Base-by-base conservation (phyloP, 1,140 invertebrate genomes). In the Heliconius nattereri region DNA sequence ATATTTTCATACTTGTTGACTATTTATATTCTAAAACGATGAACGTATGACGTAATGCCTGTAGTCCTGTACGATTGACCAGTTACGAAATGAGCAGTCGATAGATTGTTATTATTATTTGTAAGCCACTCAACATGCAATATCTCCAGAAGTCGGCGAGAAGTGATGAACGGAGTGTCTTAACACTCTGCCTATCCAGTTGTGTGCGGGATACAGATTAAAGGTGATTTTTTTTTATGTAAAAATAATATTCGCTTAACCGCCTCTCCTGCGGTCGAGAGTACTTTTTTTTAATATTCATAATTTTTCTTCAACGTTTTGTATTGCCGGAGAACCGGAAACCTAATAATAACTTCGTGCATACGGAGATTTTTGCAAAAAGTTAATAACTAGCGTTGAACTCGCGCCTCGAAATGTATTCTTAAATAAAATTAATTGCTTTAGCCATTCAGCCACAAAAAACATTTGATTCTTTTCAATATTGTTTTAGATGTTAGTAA, bases 331-430 rank as follows among this genome's bases (percentile, higher is more conserved):
- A 80, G 71, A 79, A 82, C 81, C 71, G 81, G 78, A 82, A 82
- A 82, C 78, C 77, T 81, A 76, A 82, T 76, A 79, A 74, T 82
- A 79, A 82, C 73, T 73, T 32, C 54, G 73, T 29, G 40, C 73
- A 76, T 71, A 73, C 54, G 70, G 60, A 32, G 32, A 76, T 80
- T 83, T 80, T 82, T 83, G 66, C 76, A 80, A 83, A 78, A 83
- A 83, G 81, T 83, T 83, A 83, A 82, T 82, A 80, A 83, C 81
- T 80, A 83, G 79, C 76, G 73, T 77, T 70, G 73, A 78, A 73
- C 78, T 78, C 75, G 23, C 35, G 40, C 70, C 23, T 76, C 79
- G 71, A 60, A 60, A 81, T 77, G 71, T 72, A 60, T 54, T 71
- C 40, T 60, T 75, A 81, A 77, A 78, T 26, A 40, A 81, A 81